Conservation (phyloP, 2,888 invertebrate genomes). For the Callyntrura guangdongensis region DNA sequence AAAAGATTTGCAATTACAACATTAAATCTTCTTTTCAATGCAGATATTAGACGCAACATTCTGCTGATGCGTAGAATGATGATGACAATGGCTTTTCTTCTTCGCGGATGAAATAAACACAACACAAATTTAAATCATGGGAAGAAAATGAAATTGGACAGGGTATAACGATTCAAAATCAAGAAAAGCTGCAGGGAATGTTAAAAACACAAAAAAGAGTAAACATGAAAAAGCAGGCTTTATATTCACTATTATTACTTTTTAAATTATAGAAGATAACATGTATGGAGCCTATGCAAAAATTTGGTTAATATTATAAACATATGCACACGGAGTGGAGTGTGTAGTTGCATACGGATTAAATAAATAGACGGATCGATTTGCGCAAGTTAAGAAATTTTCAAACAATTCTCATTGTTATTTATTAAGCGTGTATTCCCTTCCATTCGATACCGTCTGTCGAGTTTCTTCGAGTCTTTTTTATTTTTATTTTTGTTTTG, state of each 20-base stretch:
- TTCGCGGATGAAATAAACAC: conserved; percentile 48
- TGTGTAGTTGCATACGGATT: neutral
- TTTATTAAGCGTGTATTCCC: neutral
- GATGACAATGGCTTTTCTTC: conserved; percentile 32
- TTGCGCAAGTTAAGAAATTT: conserved; percentile 28
- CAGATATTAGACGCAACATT: conserved; percentile 28
- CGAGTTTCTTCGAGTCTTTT: neutral
- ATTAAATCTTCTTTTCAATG: conserved; percentile 45
- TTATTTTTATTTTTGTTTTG: too few relatives aligned
- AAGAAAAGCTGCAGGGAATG: conserved; percentile 52
- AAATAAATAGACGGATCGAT: conserved; percentile 16
- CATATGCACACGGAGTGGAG: conserved; percentile 1
- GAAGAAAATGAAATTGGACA: conserved; percentile 56
- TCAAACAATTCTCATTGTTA: conserved; percentile 11
- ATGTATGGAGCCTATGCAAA: neutral
- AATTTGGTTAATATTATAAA: neutral
- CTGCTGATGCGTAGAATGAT: conserved; percentile 56
- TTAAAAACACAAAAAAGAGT: conserved; percentile 22
- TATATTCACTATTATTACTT: conserved; percentile 1
- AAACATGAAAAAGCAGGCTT: neutral
- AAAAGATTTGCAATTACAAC: conserved; percentile 44
- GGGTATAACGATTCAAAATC: conserved; percentile 37
- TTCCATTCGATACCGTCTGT: conserved; percentile 1
- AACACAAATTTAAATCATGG: conserved; percentile 57
- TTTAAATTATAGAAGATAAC: neutral